Evolutionary conservation across 2,888 invertebrate genomes (phyloP).

Genomic region (Cabera pusaria): DNA sequence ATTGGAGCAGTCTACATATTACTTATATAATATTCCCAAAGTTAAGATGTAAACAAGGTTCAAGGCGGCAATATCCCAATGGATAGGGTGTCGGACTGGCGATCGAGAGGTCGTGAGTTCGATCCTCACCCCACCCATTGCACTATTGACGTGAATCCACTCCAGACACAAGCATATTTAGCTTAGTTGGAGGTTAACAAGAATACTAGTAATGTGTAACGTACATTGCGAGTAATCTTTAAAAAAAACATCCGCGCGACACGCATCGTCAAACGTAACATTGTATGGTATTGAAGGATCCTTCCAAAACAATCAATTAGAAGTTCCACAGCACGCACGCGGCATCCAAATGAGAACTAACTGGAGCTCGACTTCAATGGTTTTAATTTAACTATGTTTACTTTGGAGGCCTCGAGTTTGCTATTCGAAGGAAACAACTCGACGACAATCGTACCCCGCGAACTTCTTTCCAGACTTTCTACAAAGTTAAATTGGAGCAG

Average conservation of each 20-base stretch:
- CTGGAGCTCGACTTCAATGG: constrained; percentile 10
- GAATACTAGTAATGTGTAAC: too few species aligned
- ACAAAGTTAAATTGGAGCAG: constrained; percentile 34
- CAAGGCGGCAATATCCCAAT: too few species aligned
- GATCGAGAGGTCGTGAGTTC: too few species aligned
- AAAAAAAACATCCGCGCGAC: constrained; percentile 11
- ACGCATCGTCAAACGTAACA: constrained; percentile 3
- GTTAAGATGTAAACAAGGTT: constrained; percentile 1
- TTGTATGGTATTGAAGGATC: too few species aligned
- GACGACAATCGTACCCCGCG: constrained; percentile 17
- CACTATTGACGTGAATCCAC: too few species aligned
- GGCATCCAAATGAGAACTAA: constrained; percentile 5
- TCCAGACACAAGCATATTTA: too few species aligned
- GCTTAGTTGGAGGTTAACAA: too few species aligned
- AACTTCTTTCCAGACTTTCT: constrained; percentile 22
- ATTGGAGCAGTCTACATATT: too few species aligned
- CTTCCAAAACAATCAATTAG: constrained; percentile 28
- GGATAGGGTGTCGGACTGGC: too few species aligned
- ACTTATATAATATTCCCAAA: constrained; percentile 3
- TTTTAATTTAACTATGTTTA: constrained; percentile 29
- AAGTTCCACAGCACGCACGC: constrained; percentile 14
- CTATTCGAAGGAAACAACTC: constrained; percentile 18
- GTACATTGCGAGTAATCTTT: too few species aligned
- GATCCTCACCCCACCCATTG: too few species aligned
- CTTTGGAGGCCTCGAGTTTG: constrained; percentile 17